Evolutionary conservation across 2,888 invertebrate species (phyloP).

Genomic region (Helobdella robusta): DNA sequence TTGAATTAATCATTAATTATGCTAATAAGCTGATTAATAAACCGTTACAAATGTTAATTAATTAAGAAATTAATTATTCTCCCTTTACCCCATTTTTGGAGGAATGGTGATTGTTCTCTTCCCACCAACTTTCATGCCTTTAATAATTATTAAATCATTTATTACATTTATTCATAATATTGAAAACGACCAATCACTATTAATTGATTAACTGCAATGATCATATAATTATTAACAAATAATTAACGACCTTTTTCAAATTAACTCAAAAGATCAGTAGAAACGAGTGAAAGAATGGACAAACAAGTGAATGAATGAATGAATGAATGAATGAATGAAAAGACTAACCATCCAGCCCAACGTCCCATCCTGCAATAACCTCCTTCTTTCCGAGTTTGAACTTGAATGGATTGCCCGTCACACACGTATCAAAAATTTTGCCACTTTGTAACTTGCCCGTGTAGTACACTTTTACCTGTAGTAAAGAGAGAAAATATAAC

Average conservation of each 20-base stretch:
- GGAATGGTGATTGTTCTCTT: constrained; percentile 76
- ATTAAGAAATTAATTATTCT: not conserved
- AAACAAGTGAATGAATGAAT: not conserved
- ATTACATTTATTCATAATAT: too few relatives aligned
- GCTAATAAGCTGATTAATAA: too few relatives aligned
- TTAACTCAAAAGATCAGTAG: not conserved
- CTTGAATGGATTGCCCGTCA: constrained; percentile 71
- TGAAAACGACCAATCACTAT: too few relatives aligned
- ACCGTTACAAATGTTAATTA: not conserved
- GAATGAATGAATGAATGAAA: not conserved
- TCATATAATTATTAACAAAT: not conserved
- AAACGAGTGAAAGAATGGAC: not conserved
- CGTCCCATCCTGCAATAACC: constrained; percentile 83
- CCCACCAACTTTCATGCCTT: constrained; percentile 83
- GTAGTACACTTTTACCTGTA: constrained; percentile 65
- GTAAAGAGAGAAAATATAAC: constrained; percentile 26
- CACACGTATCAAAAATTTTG: constrained; percentile 70
- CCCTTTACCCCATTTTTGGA: constrained; percentile 71
- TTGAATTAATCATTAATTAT: too few relatives aligned
- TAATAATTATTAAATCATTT: too few relatives aligned
- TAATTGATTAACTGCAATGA: too few relatives aligned
- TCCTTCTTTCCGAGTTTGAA: constrained; percentile 74
- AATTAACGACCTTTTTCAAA: not conserved
- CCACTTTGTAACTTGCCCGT: constrained; percentile 71
- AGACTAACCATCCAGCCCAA: constrained; percentile 57